Percentiles rank a stretch among this genome's conserved stretches.
These are phyloP conservation scores for Dasypolia templi DNA, from an alignment of 2,888 invertebrate genomes.

Conservation along the genomic window DNA sequence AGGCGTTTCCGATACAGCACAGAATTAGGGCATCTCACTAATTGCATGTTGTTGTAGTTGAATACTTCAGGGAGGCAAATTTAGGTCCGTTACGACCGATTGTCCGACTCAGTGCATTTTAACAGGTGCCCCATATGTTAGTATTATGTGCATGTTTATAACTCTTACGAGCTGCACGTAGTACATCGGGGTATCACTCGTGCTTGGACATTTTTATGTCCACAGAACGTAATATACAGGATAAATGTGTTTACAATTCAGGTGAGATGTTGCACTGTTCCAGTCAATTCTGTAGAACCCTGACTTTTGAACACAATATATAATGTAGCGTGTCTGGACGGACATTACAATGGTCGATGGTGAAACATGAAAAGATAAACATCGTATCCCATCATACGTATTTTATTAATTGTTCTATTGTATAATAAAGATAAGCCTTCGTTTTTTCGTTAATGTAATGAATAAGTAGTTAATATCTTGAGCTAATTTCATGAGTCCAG, in stretches of 20 bases:
- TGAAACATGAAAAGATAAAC: neutral
- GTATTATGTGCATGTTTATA: conserved; percentile 44
- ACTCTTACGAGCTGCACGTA: neutral
- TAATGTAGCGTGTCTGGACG: neutral
- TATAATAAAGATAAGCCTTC: neutral
- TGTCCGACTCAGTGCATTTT: neutral
- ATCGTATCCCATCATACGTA: too few relatives aligned
- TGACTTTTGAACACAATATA: neutral
- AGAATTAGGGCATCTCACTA: conserved; percentile 19
- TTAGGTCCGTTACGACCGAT: conserved; percentile 11
- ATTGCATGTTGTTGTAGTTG: conserved; percentile 18
- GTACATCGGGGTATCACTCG: neutral
- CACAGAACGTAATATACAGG: conserved; percentile 12
- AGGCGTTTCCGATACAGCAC: neutral
- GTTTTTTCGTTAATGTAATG: neutral
- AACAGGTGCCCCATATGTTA: conserved; percentile 23
- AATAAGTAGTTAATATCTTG: too few relatives aligned
- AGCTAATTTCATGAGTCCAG: too few relatives aligned
- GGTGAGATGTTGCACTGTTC: neutral
- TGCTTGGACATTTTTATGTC: conserved; percentile 31
- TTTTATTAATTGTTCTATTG: neutral
- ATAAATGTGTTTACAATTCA: neutral
- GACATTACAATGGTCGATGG: neutral
- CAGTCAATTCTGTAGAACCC: neutral
- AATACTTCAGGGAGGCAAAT: conserved; percentile 24